Base-by-base conservation (phyloP, 2,113 vertebrate genomes). In the Eidolon helvum region DNA sequence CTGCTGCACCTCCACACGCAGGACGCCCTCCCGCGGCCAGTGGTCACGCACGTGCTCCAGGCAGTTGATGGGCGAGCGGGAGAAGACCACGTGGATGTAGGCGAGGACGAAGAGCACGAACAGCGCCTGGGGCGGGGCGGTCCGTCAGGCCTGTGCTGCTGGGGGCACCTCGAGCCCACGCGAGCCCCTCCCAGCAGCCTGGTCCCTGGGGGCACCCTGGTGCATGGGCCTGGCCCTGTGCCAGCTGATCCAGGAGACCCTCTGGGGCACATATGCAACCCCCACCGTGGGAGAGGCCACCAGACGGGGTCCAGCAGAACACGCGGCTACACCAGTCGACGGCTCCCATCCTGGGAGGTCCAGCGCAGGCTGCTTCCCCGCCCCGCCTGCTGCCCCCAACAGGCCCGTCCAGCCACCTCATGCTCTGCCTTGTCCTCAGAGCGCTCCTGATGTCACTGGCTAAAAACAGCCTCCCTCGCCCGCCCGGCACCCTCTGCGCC, bases 41-140 rank as follows among this genome's bases (percentile, higher is more conserved):
- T 99, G 99, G 55, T 99, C 99, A 0, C 99, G 98, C 87, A 99
- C 99, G 0, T 98, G 99, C 98, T 99, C 99, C 99, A 99, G 96
- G 89, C 99, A 99, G 98, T 99, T 99, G 93, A 99, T 99, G 87
- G 99, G 99, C 0, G 99, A 99, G 55, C 99, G 99, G 5, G 99
- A 99, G 98, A 99, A 99, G 96, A 99, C 99, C 0, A 99, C 99
- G 98, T 99, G 99, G 97, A 99, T 99, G 96, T 99, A 99, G 40
- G 99, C 99, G 96, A 99, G 99, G 98, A 99, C 99, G 96, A 99
- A 99, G 90, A 99, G 99, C 93, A 99, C 99, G 0, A 99, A 99
- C 89, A 99, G 98, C 12, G 99, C 99, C 99, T 99, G 71, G 1
- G 16, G 10, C 4, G 4, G 19, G 53, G 2, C 24, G 0, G 38